Percentiles rank a stretch among this genome's conserved stretches.
Evolutionary conservation across 2,888 invertebrate species (phyloP).

Genomic region (Apomyelois bistriatella): DNA sequence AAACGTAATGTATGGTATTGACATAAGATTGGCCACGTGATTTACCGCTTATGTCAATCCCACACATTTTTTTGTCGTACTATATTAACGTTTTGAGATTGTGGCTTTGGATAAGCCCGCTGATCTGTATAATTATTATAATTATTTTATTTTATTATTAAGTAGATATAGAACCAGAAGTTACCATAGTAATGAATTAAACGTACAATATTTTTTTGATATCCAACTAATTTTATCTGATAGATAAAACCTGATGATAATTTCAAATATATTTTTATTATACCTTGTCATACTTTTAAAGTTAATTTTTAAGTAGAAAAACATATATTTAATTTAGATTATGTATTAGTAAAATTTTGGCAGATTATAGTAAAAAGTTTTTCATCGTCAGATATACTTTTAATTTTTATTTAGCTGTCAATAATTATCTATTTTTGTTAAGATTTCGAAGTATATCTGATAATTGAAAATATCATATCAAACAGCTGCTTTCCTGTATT

Average conservation of each 20-base stretch:
- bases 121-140: constrained; percentile 15
- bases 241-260: constrained; percentile 8
- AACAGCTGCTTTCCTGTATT: neutral
- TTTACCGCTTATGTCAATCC: too few species aligned
- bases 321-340: constrained; percentile 33
- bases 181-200: constrained; percentile 62
- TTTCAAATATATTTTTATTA: constrained; percentile 20
- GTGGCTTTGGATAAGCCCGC: too few species aligned
- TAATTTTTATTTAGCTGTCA: neutral
- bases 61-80: too few species aligned
- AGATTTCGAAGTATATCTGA: neutral
- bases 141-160: constrained; percentile 37
- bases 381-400: neutral
- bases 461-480: neutral
- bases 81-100: too few species aligned
- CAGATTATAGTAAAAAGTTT: too few species aligned
- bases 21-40: too few species aligned
- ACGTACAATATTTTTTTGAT: constrained; percentile 53
- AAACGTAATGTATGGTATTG: too few species aligned
- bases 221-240: neutral
- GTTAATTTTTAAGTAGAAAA: constrained; percentile 54
- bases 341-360: constrained; percentile 32
- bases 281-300: constrained; percentile 45
- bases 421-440: too few species aligned
- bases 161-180: constrained; percentile 58